Evolutionary conservation across 2,797 vertebrate genomes (phyloP).

Genomic region (Hippocampus kuda): DNA sequence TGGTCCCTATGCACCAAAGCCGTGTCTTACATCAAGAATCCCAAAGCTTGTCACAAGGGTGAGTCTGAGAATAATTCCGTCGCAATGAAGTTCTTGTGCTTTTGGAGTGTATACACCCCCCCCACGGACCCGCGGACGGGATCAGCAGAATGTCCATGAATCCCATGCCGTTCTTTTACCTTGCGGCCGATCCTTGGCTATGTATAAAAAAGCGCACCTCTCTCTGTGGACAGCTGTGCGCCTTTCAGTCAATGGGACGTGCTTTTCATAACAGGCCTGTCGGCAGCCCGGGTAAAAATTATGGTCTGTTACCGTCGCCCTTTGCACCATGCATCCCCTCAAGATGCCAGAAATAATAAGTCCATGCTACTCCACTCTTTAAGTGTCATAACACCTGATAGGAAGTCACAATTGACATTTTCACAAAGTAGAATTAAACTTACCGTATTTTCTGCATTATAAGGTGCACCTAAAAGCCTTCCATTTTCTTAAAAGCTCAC

Average conservation of each 20-base stretch:
- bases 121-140: slow-evolving; percentile 48
- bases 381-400: no score
- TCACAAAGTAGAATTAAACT: no score
- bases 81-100: slow-evolving; percentile 20
- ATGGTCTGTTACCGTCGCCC: slow-evolving; percentile 52
- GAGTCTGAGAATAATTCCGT: slow-evolving; percentile 50
- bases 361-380: slow-evolving; percentile 10
- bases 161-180: slow-evolving; percentile 50
- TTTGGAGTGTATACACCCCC: slow-evolving; percentile 19
- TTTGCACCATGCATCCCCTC: slow-evolving; percentile 24
- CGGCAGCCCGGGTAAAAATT: slow-evolving; percentile 50
- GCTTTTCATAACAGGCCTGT: slow-evolving; percentile 65
- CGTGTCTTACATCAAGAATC: slow-evolving; percentile 97
- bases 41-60: slow-evolving; percentile 95
- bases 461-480: no score
- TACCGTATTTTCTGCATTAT: no score
- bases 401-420: no score
- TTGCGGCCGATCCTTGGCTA: slow-evolving; percentile 38
- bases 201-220: slow-evolving; percentile 31
- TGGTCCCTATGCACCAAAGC: slow-evolving; percentile 98
- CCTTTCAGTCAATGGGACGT: slow-evolving; percentile 58
- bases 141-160: slow-evolving; percentile 25
- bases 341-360: slow-evolving; percentile 35
- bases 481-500: no score
- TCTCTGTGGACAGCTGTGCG: slow-evolving; percentile 62